Conservation (phyloP, 2,888 invertebrate genomes). For the Philhelius pedissequus region DNA sequence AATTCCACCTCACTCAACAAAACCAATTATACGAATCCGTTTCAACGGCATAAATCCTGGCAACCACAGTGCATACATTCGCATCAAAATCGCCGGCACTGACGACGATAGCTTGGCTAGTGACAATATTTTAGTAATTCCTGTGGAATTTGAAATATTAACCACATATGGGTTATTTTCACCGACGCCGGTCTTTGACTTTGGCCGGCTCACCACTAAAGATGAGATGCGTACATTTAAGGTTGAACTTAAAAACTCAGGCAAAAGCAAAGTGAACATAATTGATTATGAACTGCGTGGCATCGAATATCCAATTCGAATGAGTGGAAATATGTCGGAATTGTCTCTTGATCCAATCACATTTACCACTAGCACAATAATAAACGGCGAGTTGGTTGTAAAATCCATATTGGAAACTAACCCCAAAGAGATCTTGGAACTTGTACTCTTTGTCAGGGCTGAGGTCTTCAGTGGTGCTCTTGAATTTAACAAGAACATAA, state of each 20-base stretch:
- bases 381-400: slow-evolving; percentile 73
- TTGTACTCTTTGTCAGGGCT: slow-evolving; percentile 74
- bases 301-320: slow-evolving; percentile 64
- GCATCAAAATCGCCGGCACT: slow-evolving; percentile 78
- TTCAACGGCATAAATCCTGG: slow-evolving; percentile 88
- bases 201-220: slow-evolving; percentile 87
- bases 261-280: slow-evolving; percentile 68
- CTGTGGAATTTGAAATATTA: slow-evolving; percentile 90
- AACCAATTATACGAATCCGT: slow-evolving; percentile 91
- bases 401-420: slow-evolving; percentile 60
- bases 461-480: slow-evolving; percentile 76
- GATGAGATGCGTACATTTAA: slow-evolving; percentile 83
- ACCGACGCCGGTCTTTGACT: slow-evolving; percentile 88
- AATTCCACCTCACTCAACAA: slow-evolving; percentile 92
- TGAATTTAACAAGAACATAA: slow-evolving; percentile 73
- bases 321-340: slow-evolving; percentile 71
- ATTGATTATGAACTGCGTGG: slow-evolving; percentile 68
- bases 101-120: slow-evolving; percentile 54
- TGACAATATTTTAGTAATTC: slow-evolving; percentile 83
- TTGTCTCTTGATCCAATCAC: slow-evolving; percentile 74
- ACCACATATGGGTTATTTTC: slow-evolving; percentile 86
- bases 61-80: slow-evolving; percentile 92
- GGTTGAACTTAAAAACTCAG: slow-evolving; percentile 73
- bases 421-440: slow-evolving; percentile 60
- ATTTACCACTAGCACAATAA: slow-evolving; percentile 70